Evolutionary conservation across 2,113 vertebrate species (phyloP).

Genomic region (Elachura formosa): DNA sequence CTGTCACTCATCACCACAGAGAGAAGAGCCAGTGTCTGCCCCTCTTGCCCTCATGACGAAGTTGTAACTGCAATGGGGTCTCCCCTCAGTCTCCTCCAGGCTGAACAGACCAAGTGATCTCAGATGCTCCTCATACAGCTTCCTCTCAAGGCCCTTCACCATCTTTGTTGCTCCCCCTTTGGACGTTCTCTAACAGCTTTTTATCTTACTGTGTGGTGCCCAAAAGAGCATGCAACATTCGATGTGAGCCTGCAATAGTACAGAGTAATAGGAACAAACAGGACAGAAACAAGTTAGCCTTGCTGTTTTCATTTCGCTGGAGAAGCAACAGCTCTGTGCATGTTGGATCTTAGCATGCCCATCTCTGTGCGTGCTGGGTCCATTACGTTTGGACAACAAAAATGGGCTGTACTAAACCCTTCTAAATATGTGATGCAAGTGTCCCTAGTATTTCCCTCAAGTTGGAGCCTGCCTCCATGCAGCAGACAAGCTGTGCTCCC

Average conservation of each 20-base stretch:
- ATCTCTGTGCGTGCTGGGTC: rapidly evolving
- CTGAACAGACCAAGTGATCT: not conserved
- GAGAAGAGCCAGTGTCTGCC: rapidly evolving
- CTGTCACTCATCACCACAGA: no score
- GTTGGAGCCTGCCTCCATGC: not conserved
- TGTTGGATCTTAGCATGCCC: no score
- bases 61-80: not conserved
- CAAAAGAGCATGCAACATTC: not conserved
- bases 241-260: not conserved
- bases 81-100: not conserved
- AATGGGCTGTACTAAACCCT: rapidly evolving
- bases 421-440: rapidly evolving
- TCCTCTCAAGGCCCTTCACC: not conserved
- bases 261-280: not conserved
- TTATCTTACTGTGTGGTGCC: no score
- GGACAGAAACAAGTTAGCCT: not conserved
- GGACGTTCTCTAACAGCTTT: not conserved
- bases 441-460: rapidly evolving
- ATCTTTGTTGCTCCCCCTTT: no score
- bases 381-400: rapidly evolving
- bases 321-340: not conserved
- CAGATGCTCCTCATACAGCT: not conserved
- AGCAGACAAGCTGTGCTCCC: rapidly evolving
- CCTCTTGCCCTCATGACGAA: not conserved
- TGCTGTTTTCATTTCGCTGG: not conserved